These are phyloP conservation scores for Phataginus tetradactyla DNA, from an alignment of 2,797 vertebrate genomes.

Conservation along the genomic window DNA sequence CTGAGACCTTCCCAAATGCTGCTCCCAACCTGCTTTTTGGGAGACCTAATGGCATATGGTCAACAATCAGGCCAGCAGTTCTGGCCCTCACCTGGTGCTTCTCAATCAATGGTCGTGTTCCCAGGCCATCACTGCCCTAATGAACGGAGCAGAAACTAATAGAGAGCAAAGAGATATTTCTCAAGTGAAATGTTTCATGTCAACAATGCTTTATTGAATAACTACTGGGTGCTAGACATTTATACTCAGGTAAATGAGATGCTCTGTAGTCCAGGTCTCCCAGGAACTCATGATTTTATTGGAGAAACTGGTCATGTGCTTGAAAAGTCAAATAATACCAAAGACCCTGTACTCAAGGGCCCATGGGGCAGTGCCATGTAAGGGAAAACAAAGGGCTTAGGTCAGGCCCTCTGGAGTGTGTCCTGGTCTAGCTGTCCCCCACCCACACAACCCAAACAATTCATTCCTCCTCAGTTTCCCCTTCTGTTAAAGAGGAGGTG, in stretches of 20 bases:
- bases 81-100: not conserved
- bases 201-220: not conserved
- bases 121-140: not conserved
- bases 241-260: not conserved
- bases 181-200: not conserved
- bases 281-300: not conserved
- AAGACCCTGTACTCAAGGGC: not conserved
- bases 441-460: not conserved
- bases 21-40: not conserved
- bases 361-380: not conserved
- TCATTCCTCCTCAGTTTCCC: not conserved
- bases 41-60: not conserved
- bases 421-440: not conserved
- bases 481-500: not conserved
- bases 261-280: not conserved
- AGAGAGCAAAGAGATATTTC: not conserved
- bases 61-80: not conserved
- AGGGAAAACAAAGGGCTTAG: not conserved
- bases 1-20: not conserved
- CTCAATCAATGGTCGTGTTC: not conserved
- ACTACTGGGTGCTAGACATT: not conserved
- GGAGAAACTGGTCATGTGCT: not conserved
- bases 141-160: not conserved
- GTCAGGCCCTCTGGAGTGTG: too few species aligned
- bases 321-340: not conserved